Conservation (phyloP, 2,113 vertebrate species). For the Ptyas mucosa region DNA sequence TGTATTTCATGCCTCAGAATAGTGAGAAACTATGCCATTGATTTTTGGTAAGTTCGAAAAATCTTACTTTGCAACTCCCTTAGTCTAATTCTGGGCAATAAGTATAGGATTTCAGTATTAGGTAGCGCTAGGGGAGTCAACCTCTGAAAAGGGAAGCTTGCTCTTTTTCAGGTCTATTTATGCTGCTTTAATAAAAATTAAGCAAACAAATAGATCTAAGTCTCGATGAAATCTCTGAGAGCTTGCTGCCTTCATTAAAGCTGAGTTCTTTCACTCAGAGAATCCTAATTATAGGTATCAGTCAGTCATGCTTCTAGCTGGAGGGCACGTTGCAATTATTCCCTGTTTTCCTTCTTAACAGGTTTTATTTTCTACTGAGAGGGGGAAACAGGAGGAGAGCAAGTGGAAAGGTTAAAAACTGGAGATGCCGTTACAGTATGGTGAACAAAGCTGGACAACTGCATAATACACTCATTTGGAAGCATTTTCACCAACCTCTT, state of each 20-base stretch:
- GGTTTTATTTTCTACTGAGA: not conserved
- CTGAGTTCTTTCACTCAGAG: not conserved
- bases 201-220: not conserved
- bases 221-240: not conserved
- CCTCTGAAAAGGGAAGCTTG: not conserved
- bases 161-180: not conserved
- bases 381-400: not conserved
- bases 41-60: not conserved
- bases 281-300: not conserved
- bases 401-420: not conserved
- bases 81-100: not conserved
- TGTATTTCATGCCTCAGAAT: not conserved
- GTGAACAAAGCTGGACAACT: not conserved
- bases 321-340: not conserved
- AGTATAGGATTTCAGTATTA: not conserved
- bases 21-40: not conserved
- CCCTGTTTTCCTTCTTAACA: not conserved
- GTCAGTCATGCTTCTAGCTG: not conserved
- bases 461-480: not conserved
- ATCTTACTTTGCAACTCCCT: not conserved
- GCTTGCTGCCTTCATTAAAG: not conserved
- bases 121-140: not conserved
- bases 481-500: not conserved
- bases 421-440: not conserved
- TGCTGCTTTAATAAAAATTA: not conserved